phyloP scores from a whole-genome alignment of 1,140 invertebrate genomes.

The Anastrepha ludens region DNA sequence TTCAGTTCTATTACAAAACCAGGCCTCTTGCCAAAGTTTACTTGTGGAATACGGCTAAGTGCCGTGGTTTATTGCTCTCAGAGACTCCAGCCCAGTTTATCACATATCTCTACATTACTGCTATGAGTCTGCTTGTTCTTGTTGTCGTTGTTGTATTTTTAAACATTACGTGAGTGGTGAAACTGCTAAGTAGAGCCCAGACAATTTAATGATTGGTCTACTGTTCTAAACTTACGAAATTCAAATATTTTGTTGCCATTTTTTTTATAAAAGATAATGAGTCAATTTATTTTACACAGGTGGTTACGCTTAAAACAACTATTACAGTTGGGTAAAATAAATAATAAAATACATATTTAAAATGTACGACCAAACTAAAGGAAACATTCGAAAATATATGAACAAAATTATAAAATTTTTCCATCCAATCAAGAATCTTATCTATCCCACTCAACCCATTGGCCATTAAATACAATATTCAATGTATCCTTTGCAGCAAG shows the following conservation, averaged over 20 bases:
- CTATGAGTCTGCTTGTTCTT: too few relatives aligned
- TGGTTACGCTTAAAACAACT: not conserved
- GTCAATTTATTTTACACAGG: slow-evolving; percentile 4
- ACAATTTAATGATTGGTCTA: too few relatives aligned
- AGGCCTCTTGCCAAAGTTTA: too few relatives aligned
- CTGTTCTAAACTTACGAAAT: too few relatives aligned
- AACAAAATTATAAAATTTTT: not conserved
- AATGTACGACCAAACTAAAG: not conserved
- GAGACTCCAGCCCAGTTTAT: too few relatives aligned
- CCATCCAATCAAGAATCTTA: not conserved
- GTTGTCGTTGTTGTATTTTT: too few relatives aligned
- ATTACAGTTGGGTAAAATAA: not conserved
- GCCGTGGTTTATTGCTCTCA: too few relatives aligned
- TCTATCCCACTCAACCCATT: slow-evolving; percentile 29
- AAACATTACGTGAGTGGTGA: too few relatives aligned
- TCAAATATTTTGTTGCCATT: not conserved
- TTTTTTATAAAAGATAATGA: not conserved
- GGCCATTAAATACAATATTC: slow-evolving; percentile 8
- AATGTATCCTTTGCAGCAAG: not conserved
- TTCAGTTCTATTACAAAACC: too few relatives aligned
- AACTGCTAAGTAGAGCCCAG: too few relatives aligned
- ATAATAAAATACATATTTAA: not conserved
- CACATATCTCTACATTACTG: too few relatives aligned
- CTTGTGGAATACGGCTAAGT: too few relatives aligned
- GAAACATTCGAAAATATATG: not conserved